Evolutionary conservation across 2,113 vertebrate genomes (phyloP).

Genomic region (Tringa solitaria): DNA sequence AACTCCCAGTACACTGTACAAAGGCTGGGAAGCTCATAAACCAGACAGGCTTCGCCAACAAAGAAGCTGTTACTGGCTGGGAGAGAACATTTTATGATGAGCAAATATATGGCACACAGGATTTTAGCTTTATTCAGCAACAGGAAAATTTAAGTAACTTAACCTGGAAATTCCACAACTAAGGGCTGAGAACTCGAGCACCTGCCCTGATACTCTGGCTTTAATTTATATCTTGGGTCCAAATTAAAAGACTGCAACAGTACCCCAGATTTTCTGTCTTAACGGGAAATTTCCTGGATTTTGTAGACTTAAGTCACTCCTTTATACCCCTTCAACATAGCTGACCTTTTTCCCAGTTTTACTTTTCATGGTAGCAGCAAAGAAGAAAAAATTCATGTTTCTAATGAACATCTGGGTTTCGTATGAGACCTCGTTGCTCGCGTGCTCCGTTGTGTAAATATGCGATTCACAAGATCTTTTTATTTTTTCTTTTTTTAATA

Average conservation of each 20-base stretch:
- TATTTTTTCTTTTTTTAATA: background rate
- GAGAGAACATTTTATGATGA: constrained; percentile 59
- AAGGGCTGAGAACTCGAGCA: background rate
- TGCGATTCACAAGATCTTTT: background rate
- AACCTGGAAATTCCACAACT: constrained; percentile 49
- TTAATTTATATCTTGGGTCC: background rate
- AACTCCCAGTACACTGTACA: constrained; percentile 13
- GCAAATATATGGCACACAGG: constrained; percentile 48
- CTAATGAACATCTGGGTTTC: constrained; percentile 45
- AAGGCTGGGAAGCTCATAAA: constrained; percentile 58
- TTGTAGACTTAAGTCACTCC: background rate
- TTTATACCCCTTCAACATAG: background rate
- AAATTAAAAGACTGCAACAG: background rate
- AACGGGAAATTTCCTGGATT: constrained; percentile 41
- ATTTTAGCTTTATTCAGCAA: constrained; percentile 44
- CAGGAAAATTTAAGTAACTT: constrained; percentile 33
- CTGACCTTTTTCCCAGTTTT: background rate
- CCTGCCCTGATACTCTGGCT: background rate
- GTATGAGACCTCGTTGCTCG: background rate
- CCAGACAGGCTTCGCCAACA: constrained; percentile 41
- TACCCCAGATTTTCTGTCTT: background rate
- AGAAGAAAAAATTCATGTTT: background rate
- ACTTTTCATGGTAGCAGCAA: constrained; percentile 5
- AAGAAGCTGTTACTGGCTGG: constrained; percentile 59
- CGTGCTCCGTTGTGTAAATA: constrained; percentile 39